Evolutionary conservation across 1,140 invertebrate species (phyloP).

Genomic region (Lamellibrachia luymesi): DNA sequence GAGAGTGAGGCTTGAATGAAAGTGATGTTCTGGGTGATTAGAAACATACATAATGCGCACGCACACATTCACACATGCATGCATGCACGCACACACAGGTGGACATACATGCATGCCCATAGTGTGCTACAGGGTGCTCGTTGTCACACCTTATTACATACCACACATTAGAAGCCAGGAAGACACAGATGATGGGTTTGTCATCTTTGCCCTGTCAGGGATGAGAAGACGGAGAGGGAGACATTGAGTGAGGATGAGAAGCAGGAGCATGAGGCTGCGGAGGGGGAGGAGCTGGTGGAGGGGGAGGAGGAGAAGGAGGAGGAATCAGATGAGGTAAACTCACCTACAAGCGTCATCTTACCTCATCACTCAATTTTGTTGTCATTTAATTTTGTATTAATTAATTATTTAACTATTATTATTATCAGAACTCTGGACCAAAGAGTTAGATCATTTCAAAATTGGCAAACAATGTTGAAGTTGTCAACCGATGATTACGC

Average conservation of each 20-base stretch:
- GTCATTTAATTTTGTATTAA: too few relatives aligned
- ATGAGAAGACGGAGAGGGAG: conserved; percentile 11
- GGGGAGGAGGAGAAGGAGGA: conserved; percentile 30
- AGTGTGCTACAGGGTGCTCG: too few relatives aligned
- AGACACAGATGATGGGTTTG: conserved; percentile 21
- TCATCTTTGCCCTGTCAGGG: conserved; percentile 11
- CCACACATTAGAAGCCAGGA: neutral
- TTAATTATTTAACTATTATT: too few relatives aligned
- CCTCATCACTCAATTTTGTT: too few relatives aligned
- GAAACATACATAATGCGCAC: neutral
- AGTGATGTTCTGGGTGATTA: neutral
- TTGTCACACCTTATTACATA: too few relatives aligned
- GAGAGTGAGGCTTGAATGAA: neutral
- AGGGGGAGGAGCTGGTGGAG: conserved; percentile 28
- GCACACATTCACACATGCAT: too few relatives aligned
- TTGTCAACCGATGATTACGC: too few relatives aligned
- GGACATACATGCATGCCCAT: too few relatives aligned
- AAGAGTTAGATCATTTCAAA: too few relatives aligned
- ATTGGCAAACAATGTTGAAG: too few relatives aligned
- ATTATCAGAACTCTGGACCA: too few relatives aligned
- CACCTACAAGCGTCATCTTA: neutral
- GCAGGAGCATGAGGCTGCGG: conserved; percentile 26
- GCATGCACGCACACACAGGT: too few relatives aligned
- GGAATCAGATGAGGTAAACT: conserved; percentile 33
- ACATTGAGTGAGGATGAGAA: conserved; percentile 27